Percentiles rank a stretch among this genome's conserved stretches.
Evolutionary conservation across 2,113 vertebrate genomes (phyloP).

Genomic region (Cyphomyrus plagiostoma): DNA sequence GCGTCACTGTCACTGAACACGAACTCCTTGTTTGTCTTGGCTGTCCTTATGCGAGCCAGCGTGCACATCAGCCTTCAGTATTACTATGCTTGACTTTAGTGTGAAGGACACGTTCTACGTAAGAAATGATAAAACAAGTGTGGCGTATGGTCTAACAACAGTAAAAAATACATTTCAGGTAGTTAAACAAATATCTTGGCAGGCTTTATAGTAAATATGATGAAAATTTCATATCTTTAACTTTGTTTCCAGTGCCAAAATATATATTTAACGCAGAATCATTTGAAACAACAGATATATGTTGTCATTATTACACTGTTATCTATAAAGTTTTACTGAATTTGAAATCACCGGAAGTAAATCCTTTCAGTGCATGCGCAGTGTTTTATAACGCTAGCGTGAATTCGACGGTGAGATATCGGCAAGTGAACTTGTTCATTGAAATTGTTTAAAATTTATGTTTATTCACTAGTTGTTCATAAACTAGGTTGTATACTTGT

Average conservation of each 20-base stretch:
- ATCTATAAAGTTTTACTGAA: conserved; percentile 34
- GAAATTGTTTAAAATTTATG: neutral
- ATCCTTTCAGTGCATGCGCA: conserved; percentile 34
- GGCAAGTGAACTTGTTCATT: conserved; percentile 33
- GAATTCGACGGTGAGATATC: conserved; percentile 30
- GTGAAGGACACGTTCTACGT: neutral
- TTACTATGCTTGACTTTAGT: neutral
- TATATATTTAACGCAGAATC: neutral
- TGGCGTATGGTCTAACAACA: neutral
- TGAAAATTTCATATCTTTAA: neutral
- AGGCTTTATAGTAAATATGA: neutral
- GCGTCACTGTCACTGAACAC: neutral
- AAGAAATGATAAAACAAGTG: neutral
- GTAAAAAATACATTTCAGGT: neutral
- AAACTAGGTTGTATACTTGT: neutral
- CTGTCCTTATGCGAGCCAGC: neutral
- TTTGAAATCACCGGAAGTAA: conserved; percentile 21
- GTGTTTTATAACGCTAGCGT: conserved; percentile 19
- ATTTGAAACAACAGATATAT: neutral
- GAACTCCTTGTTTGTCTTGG: neutral
- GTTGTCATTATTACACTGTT: neutral
- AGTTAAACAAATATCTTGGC: neutral
- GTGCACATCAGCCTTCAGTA: neutral
- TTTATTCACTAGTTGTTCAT: neutral
- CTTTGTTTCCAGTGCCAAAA: neutral